Conservation (phyloP, 2,888 invertebrate species). For the Dorcus parallelipipedus region DNA sequence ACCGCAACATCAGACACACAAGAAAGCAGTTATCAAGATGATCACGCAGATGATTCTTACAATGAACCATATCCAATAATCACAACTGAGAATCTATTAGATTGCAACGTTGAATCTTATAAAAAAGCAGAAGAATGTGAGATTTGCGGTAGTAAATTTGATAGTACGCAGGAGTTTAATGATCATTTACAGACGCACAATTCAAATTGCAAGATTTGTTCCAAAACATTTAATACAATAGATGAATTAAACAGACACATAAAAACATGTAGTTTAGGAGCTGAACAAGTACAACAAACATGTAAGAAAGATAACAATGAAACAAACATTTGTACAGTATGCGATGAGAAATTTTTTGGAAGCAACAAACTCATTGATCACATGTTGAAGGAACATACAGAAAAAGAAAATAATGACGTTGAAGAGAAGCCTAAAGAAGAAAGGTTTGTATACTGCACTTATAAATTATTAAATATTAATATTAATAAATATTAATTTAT, state of each 20-base stretch:
- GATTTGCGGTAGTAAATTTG: constrained; percentile 18
- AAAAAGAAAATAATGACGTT: constrained; percentile 11
- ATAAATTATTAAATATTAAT: too few relatives aligned
- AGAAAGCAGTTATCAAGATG: not conserved
- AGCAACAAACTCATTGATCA: constrained; percentile 25
- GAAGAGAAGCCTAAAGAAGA: constrained; percentile 6
- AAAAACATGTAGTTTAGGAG: too few relatives aligned
- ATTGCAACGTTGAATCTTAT: not conserved
- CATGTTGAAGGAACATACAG: constrained; percentile 24
- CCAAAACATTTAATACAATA: too few relatives aligned
- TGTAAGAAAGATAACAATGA: too few relatives aligned
- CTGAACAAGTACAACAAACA: too few relatives aligned
- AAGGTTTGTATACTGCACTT: too few relatives aligned
- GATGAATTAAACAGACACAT: too few relatives aligned
- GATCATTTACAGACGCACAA: constrained; percentile 18
- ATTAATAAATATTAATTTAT: too few relatives aligned
- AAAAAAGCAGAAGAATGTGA: constrained; percentile 16
- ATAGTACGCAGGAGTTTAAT: constrained; percentile 19
- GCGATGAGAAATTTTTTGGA: constrained; percentile 22
- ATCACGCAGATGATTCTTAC: not conserved
- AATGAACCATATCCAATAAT: not conserved
- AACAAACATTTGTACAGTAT: constrained; percentile 19
- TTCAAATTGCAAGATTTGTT: not conserved
- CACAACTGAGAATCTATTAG: not conserved
- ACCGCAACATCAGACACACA: not conserved